Percentiles rank a stretch among this genome's conserved stretches.
phyloP scores from a whole-genome alignment of 1,140 invertebrate species.

The Wiebesia pumilae region DNA sequence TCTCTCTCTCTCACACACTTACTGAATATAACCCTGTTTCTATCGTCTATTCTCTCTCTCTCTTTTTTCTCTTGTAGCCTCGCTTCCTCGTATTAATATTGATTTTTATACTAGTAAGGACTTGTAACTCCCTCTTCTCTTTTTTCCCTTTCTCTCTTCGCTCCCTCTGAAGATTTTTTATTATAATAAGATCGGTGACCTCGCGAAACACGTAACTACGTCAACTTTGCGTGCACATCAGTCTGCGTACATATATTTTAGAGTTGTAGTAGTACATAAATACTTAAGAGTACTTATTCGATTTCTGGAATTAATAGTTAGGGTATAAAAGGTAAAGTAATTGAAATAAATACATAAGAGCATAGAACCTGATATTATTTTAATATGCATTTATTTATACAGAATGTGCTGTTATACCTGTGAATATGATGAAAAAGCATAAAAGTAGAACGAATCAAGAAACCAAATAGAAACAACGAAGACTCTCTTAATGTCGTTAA shows the following conservation, averaged over 20 bases:
- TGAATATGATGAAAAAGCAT: too few relatives aligned
- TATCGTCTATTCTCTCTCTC: too few relatives aligned
- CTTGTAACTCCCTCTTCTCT: constrained; percentile 8
- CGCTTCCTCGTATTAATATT: constrained; percentile 30
- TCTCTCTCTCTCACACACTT: neutral
- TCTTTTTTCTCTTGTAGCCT: neutral
- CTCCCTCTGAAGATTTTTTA: neutral
- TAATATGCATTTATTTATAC: too few relatives aligned
- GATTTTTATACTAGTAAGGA: constrained; percentile 31
- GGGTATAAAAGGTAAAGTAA: neutral
- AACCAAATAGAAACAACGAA: too few relatives aligned
- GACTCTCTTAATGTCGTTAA: too few relatives aligned
- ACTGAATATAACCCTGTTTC: too few relatives aligned
- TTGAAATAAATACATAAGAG: neutral
- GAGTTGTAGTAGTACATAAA: neutral
- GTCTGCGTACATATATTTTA: neutral
- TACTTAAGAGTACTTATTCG: too few relatives aligned
- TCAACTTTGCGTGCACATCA: neutral
- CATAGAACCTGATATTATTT: neutral
- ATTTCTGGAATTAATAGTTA: too few relatives aligned
- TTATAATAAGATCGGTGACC: constrained; percentile 48
- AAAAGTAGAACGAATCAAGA: too few relatives aligned
- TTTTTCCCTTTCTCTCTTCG: neutral
- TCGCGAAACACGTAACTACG: neutral
- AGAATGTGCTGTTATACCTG: too few relatives aligned